These are phyloP conservation scores for Carassius carassius DNA, from an alignment of 2,113 vertebrate genomes.

Conservation along the genomic window DNA sequence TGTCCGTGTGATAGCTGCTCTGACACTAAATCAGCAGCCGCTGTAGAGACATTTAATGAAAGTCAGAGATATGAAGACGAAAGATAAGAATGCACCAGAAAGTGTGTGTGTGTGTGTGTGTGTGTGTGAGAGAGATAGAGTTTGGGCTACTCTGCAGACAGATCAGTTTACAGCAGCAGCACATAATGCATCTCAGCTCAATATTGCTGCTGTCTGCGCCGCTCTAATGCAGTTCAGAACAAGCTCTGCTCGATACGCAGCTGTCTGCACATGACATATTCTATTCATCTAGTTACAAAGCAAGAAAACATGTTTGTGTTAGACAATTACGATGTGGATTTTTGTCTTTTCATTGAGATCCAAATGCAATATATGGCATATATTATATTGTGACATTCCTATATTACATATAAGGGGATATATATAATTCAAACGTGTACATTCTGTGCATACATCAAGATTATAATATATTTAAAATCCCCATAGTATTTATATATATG, in stretches of 20 bases:
- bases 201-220: background rate
- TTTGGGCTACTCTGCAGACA: background rate
- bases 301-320: background rate
- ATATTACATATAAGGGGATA: no score
- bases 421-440: no score
- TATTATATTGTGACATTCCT: background rate
- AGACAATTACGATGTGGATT: background rate
- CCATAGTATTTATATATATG: no score
- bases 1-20: background rate
- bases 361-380: background rate
- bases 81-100: background rate
- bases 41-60: background rate
- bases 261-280: background rate
- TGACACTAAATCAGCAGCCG: background rate
- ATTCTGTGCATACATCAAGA: no score
- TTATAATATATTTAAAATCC: no score
- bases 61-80: background rate
- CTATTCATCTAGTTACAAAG: background rate
- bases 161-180: background rate
- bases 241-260: background rate
- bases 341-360: background rate
- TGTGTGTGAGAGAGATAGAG: background rate
- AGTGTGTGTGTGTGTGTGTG: background rate
- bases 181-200: constrained; percentile 20
- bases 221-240: constrained; percentile 6